phyloP scores from a whole-genome alignment of 2,113 vertebrate species.

The Callorhinus ursinus region DNA sequence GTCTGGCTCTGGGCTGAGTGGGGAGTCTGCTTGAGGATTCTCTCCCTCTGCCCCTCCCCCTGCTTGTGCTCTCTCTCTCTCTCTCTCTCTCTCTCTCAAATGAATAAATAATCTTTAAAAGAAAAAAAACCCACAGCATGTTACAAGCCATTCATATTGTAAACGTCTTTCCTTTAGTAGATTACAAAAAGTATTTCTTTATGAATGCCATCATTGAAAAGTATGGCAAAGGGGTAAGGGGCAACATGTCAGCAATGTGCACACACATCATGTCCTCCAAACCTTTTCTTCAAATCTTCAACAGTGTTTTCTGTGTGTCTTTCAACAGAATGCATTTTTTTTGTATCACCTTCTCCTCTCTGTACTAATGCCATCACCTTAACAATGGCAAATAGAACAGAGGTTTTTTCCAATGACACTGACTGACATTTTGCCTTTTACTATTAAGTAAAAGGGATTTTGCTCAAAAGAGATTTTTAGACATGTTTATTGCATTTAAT shows the following conservation, averaged over 20 bases:
- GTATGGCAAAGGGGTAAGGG: neutral
- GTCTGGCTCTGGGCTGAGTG: neutral
- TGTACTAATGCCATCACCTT: neutral
- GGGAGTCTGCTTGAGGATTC: neutral
- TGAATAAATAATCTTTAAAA: neutral
- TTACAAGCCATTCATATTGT: neutral
- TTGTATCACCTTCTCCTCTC: neutral
- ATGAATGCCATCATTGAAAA: slow-evolving; percentile 11
- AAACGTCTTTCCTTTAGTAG: slow-evolving; percentile 11
- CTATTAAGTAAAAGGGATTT: slow-evolving; percentile 3
- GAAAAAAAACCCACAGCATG: neutral
- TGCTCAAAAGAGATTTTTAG: neutral
- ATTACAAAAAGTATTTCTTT: neutral
- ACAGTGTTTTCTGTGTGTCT: neutral
- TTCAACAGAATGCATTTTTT: neutral
- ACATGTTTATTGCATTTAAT: neutral
- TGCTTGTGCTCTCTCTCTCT: neutral
- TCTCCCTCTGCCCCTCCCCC: neutral
- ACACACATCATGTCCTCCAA: neutral
- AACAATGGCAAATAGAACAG: neutral
- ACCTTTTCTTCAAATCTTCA: neutral
- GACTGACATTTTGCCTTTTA: slow-evolving; percentile 34
- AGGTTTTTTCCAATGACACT: neutral
- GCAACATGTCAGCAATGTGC: neutral
- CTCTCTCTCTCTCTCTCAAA: neutral